Evolutionary conservation across 2,888 invertebrate species (phyloP), one percentile per base, ranked within the genome.

Genomic region (Itoplectis maculator): DNA sequence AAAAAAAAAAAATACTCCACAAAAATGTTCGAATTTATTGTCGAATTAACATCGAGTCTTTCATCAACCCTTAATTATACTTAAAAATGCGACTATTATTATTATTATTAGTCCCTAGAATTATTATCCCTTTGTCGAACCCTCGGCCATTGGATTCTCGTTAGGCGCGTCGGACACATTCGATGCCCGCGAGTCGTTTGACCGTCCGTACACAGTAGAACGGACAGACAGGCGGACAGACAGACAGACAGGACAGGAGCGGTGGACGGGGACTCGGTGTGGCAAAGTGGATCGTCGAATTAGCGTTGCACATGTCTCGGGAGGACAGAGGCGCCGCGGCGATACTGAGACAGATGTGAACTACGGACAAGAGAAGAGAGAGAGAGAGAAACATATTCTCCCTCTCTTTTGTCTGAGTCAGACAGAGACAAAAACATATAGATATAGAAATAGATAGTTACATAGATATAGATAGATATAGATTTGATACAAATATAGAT

Each of bases 251-350:
- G n/a, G n/a, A n/a, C n/a, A n/a, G n/a, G n/a, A 11, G 20, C 13
- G 45, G 23, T 59, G 47, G 6, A 15, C 18, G 40, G 4, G 13
- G n/a, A 49, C 23, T 15, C 56, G 54, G 35, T 29, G 29, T 29
- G 42, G 51, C 42, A 54, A 65, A 70, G 70, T 72, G 40, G 47
- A 68, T 76, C 68, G 35, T 68, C 59, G 59, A 76, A 68, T 76
- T 20, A 45, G 68, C 13, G 54, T 23, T 61, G 61, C 35, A 49
- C 37, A 47, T 29, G 15, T 11, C 8, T 70, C n/a, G 40, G 42
- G 42, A 4, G 7, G 42, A 70, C n/a, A 23, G 8, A 8, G 40
- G 13, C 69, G 0, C 6, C 13, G 9, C n/a, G n/a, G 15, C 13
- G 40, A 56, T 8, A 42, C 23, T 72, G 15, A 9, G 29, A 9